These are phyloP conservation scores for Hylaeus volcanicus DNA, from an alignment of 1,140 invertebrate species.

Conservation along the genomic window DNA sequence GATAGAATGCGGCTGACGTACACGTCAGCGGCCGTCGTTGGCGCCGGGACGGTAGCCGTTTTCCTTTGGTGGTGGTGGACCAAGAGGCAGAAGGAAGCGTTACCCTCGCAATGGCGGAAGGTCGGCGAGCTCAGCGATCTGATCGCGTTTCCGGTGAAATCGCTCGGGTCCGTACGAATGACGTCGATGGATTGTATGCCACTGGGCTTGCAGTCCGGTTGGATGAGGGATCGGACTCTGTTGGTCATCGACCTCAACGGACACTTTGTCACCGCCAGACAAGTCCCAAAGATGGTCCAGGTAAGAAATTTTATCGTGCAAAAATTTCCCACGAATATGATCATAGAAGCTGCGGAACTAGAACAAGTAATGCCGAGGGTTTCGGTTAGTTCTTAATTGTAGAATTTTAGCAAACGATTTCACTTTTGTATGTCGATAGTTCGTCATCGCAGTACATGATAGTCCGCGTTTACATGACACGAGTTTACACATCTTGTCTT, in stretches of 20 bases:
- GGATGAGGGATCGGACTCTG: constrained; percentile 80
- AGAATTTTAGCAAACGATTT: no score
- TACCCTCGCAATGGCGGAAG: constrained; percentile 76
- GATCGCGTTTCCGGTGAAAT: constrained; percentile 81
- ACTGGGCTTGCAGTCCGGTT: constrained; percentile 79
- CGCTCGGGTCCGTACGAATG: constrained; percentile 76
- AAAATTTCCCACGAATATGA: no score
- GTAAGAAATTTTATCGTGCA: constrained; percentile 60
- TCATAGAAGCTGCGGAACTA: no score
- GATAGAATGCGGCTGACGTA: constrained; percentile 72
- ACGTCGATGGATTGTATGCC: constrained; percentile 75
- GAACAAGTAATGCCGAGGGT: no score
- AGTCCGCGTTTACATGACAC: no score
- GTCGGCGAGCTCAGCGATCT: constrained; percentile 80
- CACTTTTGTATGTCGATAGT: no score
- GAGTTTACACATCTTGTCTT: no score
- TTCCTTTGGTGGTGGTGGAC: constrained; percentile 74
- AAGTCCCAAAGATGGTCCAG: constrained; percentile 80
- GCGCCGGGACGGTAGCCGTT: constrained; percentile 71
- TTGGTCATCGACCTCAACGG: constrained; percentile 80
- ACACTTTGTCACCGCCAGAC: constrained; percentile 80
- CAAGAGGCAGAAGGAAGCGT: constrained; percentile 58
- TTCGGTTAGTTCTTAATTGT: no score
- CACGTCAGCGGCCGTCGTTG: constrained; percentile 71
- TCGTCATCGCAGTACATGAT: no score